Conservation (phyloP, 2,888 invertebrate species). For the Phymatocera aterrima region DNA sequence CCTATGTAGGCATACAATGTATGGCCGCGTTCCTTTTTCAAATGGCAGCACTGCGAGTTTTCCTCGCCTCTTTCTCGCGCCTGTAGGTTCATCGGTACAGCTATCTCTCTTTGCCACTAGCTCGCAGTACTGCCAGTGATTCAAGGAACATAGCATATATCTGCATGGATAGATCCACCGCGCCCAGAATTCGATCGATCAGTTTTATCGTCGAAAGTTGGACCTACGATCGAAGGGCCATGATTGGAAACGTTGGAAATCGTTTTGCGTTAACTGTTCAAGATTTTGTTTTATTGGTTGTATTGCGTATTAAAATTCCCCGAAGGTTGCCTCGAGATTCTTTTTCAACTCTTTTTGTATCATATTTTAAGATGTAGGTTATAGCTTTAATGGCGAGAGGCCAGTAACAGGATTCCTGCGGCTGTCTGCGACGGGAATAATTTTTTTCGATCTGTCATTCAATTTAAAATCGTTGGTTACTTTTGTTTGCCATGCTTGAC, state of each 20-base stretch:
- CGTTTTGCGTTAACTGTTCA: not conserved
- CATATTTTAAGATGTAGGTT: not conserved
- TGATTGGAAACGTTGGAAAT: not conserved
- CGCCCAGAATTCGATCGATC: slow-evolving; percentile 27
- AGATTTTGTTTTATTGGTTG: not conserved
- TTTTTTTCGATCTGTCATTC: not conserved
- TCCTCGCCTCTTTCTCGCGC: too few species aligned
- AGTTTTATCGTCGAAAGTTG: slow-evolving; percentile 12
- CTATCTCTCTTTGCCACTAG: too few species aligned
- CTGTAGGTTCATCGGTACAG: too few species aligned
- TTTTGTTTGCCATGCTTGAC: slow-evolving; percentile 2
- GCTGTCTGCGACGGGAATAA: not conserved
- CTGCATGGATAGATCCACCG: not conserved
- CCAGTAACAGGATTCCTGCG: not conserved
- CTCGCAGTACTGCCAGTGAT: too few species aligned
- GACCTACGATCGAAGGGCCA: slow-evolving; percentile 29
- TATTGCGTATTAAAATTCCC: not conserved
- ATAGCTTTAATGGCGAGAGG: not conserved
- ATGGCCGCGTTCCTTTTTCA: too few species aligned
- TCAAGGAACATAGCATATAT: too few species aligned
- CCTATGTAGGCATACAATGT: not conserved
- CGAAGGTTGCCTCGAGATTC: not conserved
- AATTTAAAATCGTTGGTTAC: not conserved
- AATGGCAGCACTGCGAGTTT: too few species aligned
- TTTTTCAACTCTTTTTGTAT: not conserved